Evolutionary conservation across 2,113 vertebrate genomes (phyloP).

Genomic region (Brachypodius melanocephalos): DNA sequence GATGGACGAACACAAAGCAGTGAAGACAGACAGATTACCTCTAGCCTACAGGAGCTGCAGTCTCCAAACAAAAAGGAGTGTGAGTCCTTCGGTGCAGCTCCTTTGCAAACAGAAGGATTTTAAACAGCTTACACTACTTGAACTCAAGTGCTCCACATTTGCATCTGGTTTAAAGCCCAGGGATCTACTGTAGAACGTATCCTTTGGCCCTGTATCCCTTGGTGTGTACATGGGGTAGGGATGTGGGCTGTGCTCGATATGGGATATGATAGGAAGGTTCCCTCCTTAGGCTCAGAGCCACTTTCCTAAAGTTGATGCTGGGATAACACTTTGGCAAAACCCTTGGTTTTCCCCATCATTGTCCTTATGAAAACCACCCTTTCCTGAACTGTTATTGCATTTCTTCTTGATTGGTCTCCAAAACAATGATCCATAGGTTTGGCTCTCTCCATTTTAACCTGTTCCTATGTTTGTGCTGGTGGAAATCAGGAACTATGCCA

Average conservation of each 20-base stretch:
- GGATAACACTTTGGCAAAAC: background rate
- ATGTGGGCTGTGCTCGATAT: background rate
- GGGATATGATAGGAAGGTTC: background rate
- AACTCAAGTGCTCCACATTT: background rate
- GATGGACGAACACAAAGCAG: background rate
- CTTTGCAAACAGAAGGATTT: background rate
- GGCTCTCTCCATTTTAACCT: background rate
- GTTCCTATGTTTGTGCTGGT: background rate
- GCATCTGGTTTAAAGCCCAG: fast-evolving
- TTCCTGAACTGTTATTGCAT: background rate
- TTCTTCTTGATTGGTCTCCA: background rate
- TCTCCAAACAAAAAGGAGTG: background rate
- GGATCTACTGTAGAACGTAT: background rate
- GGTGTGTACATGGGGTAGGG: background rate
- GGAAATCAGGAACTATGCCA: background rate
- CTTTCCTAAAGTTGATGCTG: background rate
- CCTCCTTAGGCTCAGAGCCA: background rate
- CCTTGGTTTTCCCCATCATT: slow-evolving; percentile 7
- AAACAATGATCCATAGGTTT: slow-evolving; percentile 41
- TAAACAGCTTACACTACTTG: background rate
- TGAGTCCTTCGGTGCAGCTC: background rate
- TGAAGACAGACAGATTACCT: background rate
- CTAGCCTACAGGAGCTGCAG: background rate
- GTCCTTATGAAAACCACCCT: background rate
- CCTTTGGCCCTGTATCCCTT: background rate